Conservation (phyloP, 2,888 invertebrate species). For the Pyrrhosoma nymphula region DNA sequence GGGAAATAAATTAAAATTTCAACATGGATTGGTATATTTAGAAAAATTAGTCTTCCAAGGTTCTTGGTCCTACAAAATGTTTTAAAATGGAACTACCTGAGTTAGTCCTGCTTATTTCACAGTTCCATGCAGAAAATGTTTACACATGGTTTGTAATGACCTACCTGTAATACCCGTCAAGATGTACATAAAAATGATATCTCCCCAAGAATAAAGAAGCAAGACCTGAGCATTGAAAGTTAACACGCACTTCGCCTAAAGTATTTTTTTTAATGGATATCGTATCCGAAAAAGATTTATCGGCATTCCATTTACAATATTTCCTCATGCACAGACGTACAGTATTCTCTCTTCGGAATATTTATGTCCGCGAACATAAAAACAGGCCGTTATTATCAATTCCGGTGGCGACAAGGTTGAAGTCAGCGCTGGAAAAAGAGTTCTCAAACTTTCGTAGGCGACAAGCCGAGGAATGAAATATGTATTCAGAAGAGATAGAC, state of each 20-base stretch:
- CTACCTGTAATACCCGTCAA: too few relatives aligned
- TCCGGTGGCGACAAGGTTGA: slow-evolving; percentile 10
- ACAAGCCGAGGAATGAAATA: background rate
- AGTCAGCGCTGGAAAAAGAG: slow-evolving; percentile 1
- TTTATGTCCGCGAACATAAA: background rate
- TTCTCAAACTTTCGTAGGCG: background rate
- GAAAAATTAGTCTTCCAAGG: too few relatives aligned
- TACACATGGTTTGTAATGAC: too few relatives aligned
- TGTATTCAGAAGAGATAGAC: background rate
- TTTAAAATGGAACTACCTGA: too few relatives aligned
- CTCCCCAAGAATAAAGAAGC: too few relatives aligned
- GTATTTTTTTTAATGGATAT: background rate
- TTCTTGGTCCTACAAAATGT: too few relatives aligned
- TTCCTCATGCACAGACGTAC: background rate
- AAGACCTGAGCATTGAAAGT: background rate
- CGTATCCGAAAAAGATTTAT: background rate
- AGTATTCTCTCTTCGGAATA: background rate
- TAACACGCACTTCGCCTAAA: background rate
- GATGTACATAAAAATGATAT: too few relatives aligned
- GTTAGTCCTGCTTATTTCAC: too few relatives aligned
- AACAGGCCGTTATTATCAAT: background rate
- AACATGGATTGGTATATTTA: too few relatives aligned
- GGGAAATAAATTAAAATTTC: too few relatives aligned
- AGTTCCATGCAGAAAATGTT: too few relatives aligned
- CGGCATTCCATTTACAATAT: background rate